Base-by-base conservation (phyloP, 64 coral and sea anemone species). In the Acropora yongei region DNA sequence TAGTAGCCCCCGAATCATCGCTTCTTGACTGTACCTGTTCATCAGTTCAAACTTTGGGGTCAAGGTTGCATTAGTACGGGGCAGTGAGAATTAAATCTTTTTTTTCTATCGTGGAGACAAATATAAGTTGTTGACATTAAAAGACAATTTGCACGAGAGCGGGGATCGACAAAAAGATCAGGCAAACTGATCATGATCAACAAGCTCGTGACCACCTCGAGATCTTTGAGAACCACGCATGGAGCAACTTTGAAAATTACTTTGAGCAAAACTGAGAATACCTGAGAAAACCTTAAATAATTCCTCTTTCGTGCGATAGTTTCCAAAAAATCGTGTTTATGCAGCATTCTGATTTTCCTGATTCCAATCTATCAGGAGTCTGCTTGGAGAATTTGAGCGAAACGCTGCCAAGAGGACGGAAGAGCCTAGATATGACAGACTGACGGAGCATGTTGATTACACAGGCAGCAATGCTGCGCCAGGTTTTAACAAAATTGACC, bases 81-180 rank as follows among this genome's bases (percentile, higher is more conserved):
- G 51, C 51, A 7, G 6, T 2, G 5, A 55, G 10, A 55, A 2
- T 55, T 43, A 55, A 55, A 55, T 55, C 3, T 55, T 55, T 55
- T 30, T 30, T 30, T 55, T 55, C 51, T 5, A 44, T 67, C 8
- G 57, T 87, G 63, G 44, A 87, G 66, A 3, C 17, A 65, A 44
- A 72, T 41, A 67, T 87, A 86, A 86, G 82, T 69, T 66, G 61
- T 86, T 49, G 84, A 87, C 30, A 87, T 44, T 87, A 87, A 87
- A 49, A 87, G 51, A 41, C 50, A 57, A 39, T 83, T 51, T 19
- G 68, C 49, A 68, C 68, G 82, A 86, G 82, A 86, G 60, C 82
- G 82, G 82, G 57, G 82, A 86, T 86, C 68, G 58, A 86, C 82
- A 86, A 4, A 69, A 67, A 65, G 82, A 39, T 86, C 82, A 86